Evolutionary conservation across 2,888 invertebrate genomes (phyloP).

Genomic region (Beris chalybata): DNA sequence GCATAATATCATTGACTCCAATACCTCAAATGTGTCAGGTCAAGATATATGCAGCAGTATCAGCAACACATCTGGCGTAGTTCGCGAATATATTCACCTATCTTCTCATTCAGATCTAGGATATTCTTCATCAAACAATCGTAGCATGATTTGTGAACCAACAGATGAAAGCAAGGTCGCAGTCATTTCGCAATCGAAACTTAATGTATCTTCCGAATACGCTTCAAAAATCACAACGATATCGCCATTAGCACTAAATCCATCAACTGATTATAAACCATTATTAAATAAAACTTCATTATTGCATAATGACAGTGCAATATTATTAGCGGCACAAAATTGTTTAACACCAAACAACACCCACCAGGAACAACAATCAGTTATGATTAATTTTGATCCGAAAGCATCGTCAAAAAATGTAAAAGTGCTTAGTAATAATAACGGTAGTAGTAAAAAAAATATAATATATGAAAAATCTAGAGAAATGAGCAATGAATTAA

Average conservation of each 20-base stretch:
- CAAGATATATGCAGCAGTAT: conserved; percentile 38
- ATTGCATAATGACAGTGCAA: conserved; percentile 19
- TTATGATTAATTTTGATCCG: conserved; percentile 34
- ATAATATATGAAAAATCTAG: conserved; percentile 9
- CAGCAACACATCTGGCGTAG: conserved; percentile 12
- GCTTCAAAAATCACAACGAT: neutral
- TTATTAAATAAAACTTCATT: neutral
- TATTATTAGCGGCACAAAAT: conserved; percentile 34
- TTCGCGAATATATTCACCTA: conserved; percentile 31
- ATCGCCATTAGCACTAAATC: conserved; percentile 17
- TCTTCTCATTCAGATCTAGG: conserved; percentile 38
- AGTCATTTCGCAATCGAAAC: neutral
- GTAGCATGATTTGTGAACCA: conserved; percentile 43
- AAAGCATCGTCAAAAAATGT: conserved; percentile 35
- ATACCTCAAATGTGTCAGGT: conserved; percentile 19
- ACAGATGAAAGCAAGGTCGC: conserved; percentile 41
- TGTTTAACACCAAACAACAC: conserved; percentile 38
- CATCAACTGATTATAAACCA: neutral
- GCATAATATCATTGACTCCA: conserved; percentile 32
- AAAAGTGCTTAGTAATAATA: conserved; percentile 32
- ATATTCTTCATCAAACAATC: conserved; percentile 39
- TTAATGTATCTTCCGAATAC: neutral
- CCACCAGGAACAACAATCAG: conserved; percentile 41
- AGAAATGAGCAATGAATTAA: conserved; percentile 13
- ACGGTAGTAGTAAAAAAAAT: conserved; percentile 16